phyloP scores from a whole-genome alignment of 2,888 invertebrate genomes.

The Hypercompe scribonia region DNA sequence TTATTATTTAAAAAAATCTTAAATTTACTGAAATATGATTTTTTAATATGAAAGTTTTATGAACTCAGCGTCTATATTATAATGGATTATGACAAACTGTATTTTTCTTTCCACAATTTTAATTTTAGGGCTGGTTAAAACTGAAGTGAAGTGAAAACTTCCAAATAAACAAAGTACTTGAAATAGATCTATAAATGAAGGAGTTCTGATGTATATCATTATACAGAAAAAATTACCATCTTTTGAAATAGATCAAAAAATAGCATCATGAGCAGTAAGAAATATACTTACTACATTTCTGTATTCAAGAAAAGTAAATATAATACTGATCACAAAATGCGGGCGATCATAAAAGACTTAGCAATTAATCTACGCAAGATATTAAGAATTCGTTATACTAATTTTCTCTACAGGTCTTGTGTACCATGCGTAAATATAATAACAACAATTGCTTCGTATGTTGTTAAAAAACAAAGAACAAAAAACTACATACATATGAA shows the following conservation, averaged over 20 bases:
- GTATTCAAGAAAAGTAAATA: neutral
- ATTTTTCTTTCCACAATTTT: too few species aligned
- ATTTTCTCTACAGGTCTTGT: neutral
- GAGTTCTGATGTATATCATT: too few species aligned
- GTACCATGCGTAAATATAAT: slow-evolving; percentile 3
- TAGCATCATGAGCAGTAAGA: neutral
- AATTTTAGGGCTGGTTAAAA: too few species aligned
- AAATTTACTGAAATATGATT: too few species aligned
- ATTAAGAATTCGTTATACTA: neutral
- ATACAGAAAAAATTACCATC: too few species aligned
- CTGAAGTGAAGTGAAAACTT: too few species aligned
- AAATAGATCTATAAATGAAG: too few species aligned
- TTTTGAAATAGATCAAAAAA: neutral
- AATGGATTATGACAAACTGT: too few species aligned
- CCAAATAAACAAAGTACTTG: neutral
- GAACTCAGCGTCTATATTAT: too few species aligned
- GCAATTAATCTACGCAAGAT: neutral
- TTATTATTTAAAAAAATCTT: too few species aligned
- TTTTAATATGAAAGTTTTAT: too few species aligned
- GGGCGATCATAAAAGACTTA: neutral
- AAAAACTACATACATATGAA: neutral
- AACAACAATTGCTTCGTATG: neutral
- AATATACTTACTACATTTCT: neutral
- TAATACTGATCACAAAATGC: neutral
- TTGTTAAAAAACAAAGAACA: neutral